Evolutionary conservation across 23 tunicate species (phyloP), one percentile per base, ranked within the genome.

Genomic region (Ciona savignyi): DNA sequence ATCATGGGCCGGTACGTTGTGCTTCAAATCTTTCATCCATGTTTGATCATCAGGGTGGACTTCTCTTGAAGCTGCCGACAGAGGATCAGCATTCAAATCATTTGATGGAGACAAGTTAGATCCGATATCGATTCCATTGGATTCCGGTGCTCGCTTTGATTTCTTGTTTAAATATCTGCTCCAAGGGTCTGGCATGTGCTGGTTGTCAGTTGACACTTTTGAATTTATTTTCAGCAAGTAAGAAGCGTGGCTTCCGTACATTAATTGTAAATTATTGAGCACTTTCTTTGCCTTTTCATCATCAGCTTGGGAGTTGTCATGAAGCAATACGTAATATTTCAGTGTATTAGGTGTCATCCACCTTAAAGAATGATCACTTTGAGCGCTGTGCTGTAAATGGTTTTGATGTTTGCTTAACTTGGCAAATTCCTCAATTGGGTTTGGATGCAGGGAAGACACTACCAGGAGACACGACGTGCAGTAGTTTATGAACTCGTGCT

Each of bases 321-420:
- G 92, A 25, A 91, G 67, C 19, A 91, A 73, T 29, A 91, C 97
- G 65, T 76, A 91, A 71, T 84, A 91, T 66, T 91, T 91, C 66
- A 91, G 64, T n/a, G 97, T 91, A 48, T 91, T 91, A 31, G 91
- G 91, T 27, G 84, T 85, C 97, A 91, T 91, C 97, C 97, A 91
- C 11, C 81, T 71, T 25, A 77, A 21, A 6, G 51, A 32, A 0
- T 80, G 20, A 25, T 72, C 74, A 42, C 56, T 27, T 35, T 71
- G 72, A 22, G 84, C 34, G 29, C 74, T 79, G 30, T 91, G 97
- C 32, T 91, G 97, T 6, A 91, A 74, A 35, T 77, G 79, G 68
- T 91, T 91, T 77, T 91, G 97, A 22, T 79, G 86, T 62, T 80
- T 83, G 70, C 97, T 91, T 4, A 91, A 42, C 19, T 78, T 80